These are phyloP conservation scores for Chironomus riparius DNA, from an alignment of 2,888 invertebrate species.

Conservation along the genomic window DNA sequence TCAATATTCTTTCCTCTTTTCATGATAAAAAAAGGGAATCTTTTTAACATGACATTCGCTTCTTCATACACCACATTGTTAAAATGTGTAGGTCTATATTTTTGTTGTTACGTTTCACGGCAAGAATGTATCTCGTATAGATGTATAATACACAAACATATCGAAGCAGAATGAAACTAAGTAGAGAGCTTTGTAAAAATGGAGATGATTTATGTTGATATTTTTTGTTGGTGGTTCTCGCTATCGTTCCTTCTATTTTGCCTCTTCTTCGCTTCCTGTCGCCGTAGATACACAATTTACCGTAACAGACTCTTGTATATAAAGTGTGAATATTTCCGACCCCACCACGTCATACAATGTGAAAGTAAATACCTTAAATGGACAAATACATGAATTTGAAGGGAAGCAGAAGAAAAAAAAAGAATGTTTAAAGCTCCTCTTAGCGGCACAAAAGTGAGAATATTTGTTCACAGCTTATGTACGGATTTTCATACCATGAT, in stretches of 20 bases:
- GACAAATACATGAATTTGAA: no score
- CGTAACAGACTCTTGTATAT: no score
- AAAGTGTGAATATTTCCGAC: no score
- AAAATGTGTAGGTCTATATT: background rate
- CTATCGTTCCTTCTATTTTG: background rate
- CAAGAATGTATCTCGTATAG: background rate
- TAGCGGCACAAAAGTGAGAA: no score
- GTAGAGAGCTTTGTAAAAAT: background rate
- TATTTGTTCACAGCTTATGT: no score
- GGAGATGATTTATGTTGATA: constrained; percentile 23
- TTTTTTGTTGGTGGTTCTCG: background rate
- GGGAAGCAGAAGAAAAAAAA: no score
- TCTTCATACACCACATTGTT: background rate
- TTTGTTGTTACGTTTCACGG: background rate
- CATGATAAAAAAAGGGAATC: background rate
- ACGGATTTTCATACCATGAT: no score
- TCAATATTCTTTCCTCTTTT: background rate
- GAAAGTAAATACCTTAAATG: no score
- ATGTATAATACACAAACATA: background rate
- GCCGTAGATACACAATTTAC: background rate
- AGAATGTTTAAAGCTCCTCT: no score
- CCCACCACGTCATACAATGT: no score
- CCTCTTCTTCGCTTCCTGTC: background rate
- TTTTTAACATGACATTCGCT: constrained; percentile 6
- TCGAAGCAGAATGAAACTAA: background rate